Percentiles rank a stretch among this genome's conserved stretches.
These are phyloP conservation scores for Mareca penelope DNA, from an alignment of 2,797 vertebrate genomes.

Conservation along the genomic window DNA sequence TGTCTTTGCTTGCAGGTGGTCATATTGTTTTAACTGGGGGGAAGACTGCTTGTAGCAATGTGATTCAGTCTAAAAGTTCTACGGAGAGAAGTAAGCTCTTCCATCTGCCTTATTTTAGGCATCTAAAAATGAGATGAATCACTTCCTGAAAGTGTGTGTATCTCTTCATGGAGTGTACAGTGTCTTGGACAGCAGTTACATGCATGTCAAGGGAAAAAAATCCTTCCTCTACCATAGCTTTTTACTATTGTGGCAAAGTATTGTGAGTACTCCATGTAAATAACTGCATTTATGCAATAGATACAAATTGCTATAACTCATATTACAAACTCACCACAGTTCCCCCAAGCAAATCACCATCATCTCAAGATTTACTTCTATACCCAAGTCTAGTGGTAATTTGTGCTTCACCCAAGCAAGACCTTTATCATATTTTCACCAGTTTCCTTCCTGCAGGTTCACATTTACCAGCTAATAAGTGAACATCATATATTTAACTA, in stretches of 20 bases:
- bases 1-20: background rate
- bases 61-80: background rate
- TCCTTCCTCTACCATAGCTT: background rate
- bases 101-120: conserved; percentile 17
- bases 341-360: background rate
- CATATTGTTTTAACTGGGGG: background rate
- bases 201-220: background rate
- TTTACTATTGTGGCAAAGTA: background rate
- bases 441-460: conserved; percentile 15
- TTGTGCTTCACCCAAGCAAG: background rate
- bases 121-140: conserved; percentile 13
- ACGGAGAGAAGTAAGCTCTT: background rate
- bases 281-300: background rate
- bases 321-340: background rate
- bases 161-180: background rate
- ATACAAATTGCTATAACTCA: background rate
- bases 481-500: background rate
- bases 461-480: background rate
- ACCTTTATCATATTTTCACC: background rate
- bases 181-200: background rate
- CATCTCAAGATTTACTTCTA: background rate
- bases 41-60: background rate
- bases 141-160: conserved; percentile 17
- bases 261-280: background rate
- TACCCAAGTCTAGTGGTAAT: background rate